Base-by-base conservation (phyloP, 1,140 invertebrate species). In the Eurosta solidaginis region DNA sequence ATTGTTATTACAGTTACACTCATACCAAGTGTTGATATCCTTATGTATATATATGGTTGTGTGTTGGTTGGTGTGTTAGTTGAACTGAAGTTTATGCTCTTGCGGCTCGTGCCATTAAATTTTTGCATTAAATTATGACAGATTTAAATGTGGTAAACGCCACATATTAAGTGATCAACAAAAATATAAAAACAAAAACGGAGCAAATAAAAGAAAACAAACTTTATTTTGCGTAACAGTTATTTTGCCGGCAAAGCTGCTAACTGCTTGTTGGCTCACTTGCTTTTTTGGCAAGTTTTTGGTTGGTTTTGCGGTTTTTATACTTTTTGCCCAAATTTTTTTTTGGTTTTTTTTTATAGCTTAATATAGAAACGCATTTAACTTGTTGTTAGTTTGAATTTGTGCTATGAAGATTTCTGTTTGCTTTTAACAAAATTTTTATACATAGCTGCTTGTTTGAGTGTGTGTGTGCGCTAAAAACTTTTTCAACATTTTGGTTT, bases 91-190 rank as follows among this genome's bases (percentile, higher is more conserved):
- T 29, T 59, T 59, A 59, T 59, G 33, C 40, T 33, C 36, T 68
- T 68, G 59, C 59, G 59, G 59, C n/a, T 68, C 17, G 1, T 68
- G 59, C 33, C 29, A 68, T 68, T 68, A 40, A 40, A 68, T 68
- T 68, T 68, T 10, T 68, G 59, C 59, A n/a, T 68, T 68, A 68
- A 68, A 68, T 68, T 68, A 68, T 68, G 40, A 68, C 59, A 40
- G 33, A 42, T 68, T 68, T 68, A 68, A 68, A 68, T 68, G 33
- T 22, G 54, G 27, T 5, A n/a, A n/a, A 17, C 14, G 10, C 22
- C 3, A 1, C n/a, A 40, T 22, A 14, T n/a, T 4, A 47, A 47
- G n/a, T 14, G n/a, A 59, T 33, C n/a, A 68, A 40, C 9, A 12
- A 29, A 54, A 12, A 68, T 3, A 40, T n/a, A 22, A 3, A 20